Evolutionary conservation across 2,888 invertebrate species (phyloP), one percentile per base, ranked within the genome.

Genomic region (Drosophila longiperda): DNA sequence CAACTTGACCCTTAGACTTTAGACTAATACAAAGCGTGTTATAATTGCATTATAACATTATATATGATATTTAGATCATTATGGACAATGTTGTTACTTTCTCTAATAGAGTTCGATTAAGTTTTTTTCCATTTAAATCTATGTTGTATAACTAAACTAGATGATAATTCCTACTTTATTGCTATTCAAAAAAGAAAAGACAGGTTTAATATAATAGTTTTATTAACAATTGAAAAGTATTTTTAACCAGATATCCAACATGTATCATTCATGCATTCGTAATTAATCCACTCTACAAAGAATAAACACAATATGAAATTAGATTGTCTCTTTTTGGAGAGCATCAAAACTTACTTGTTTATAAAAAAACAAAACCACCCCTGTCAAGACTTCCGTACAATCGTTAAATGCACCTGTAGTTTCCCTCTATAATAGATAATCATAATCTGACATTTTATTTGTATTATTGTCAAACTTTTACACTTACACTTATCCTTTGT

Each of bases 401-500:
- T 54, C 34, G 36, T 36, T 17, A 20, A 12, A 42, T 42, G 15
- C 11, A 20, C 7, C 3, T 3, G 15, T 20, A 12, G n/a, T 4
- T 26, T 34, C 1, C 3, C 20, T 68, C 69, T 69, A 33, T 34
- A 20, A 62, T 34, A 17, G 36, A 32, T 12, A 9, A 20, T 8
- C n/a, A 40, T 40, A 3, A 54, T 36, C 8, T 50, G 11, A 11
- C n/a, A 3, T 20, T 29, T 15, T 0, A 9, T 40, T 29, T 29
- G 12, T 4, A 8, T 9, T 29, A 29, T 38, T 11, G 12, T 17
- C 2, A 5, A 9, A 1, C 5, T 49, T 32, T 17, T 36, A 3
- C 6, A 40, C 68, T 65, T 54, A 80, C 74, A 80, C 9, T 90
- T 84, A 5, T 83, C 84, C 52, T 81, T 81, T 3, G 78, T 69